Percentiles rank a stretch among this genome's conserved stretches.
phyloP scores from a whole-genome alignment of 2,113 vertebrate genomes.

The Channa maculata region DNA sequence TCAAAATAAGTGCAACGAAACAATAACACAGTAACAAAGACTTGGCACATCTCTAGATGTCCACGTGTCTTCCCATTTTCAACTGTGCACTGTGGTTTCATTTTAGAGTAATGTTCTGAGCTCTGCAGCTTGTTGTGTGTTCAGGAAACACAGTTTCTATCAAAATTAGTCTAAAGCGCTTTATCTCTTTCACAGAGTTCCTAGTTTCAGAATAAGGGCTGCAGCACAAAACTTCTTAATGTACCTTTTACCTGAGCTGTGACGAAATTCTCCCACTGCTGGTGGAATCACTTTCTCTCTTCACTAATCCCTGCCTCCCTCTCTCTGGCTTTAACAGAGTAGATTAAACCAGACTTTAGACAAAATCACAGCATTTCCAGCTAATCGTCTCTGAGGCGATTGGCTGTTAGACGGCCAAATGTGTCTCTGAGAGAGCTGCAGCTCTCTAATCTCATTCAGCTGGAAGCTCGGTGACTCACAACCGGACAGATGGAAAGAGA shows the following conservation, averaged over 20 bases:
- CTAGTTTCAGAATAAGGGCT: too few species aligned
- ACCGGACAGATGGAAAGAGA: not conserved
- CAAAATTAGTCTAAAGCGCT: too few species aligned
- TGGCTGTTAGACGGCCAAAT: slow-evolving; percentile 45
- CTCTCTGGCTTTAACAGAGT: not conserved
- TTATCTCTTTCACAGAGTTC: too few species aligned
- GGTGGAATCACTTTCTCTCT: too few species aligned
- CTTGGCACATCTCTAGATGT: too few species aligned
- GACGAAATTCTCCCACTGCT: not conserved
- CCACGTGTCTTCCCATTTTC: too few species aligned
- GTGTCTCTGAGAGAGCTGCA: slow-evolving; percentile 4
- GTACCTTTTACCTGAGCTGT: not conserved
- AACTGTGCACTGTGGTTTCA: too few species aligned
- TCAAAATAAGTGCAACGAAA: too few species aligned
- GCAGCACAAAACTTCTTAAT: not conserved
- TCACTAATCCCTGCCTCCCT: not conserved
- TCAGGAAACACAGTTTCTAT: too few species aligned
- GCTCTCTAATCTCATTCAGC: slow-evolving; percentile 23
- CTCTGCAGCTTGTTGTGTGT: too few species aligned
- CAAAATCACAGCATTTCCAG: slow-evolving; percentile 20
- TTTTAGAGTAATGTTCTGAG: too few species aligned
- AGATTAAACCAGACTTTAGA: slow-evolving; percentile 43
- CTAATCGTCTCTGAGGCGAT: slow-evolving; percentile 53
- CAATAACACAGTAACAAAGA: too few species aligned
- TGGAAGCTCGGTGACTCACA: not conserved